phyloP scores from a whole-genome alignment of 1,140 invertebrate genomes.

The Scaptomyza montana region DNA sequence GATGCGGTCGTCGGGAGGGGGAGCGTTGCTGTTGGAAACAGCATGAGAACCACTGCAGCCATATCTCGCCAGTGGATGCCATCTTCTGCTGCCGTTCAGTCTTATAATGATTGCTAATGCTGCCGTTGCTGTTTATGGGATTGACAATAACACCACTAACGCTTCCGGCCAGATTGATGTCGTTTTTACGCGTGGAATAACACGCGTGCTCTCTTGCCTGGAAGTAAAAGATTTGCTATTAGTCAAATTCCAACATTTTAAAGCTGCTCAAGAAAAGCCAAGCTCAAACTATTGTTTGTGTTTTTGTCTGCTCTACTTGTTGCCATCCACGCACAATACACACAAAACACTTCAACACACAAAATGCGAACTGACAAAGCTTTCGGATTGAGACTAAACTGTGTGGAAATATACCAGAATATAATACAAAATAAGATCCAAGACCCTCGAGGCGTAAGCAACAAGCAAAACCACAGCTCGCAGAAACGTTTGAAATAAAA shows the following conservation, averaged over 20 bases:
- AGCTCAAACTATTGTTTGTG: neutral
- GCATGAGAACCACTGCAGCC: constrained; percentile 94
- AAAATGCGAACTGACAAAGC: constrained; percentile 19
- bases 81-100: constrained; percentile 84
- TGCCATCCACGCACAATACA: constrained; percentile 42
- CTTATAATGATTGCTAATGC: constrained; percentile 44
- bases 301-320: constrained; percentile 62
- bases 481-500: constrained; percentile 40
- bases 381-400: constrained; percentile 26
- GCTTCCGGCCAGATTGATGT: constrained; percentile 63
- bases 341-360: constrained; percentile 26
- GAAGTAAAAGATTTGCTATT: constrained; percentile 14
- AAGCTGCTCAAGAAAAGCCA: neutral
- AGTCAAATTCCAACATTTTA: neutral
- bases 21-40: constrained; percentile 90
- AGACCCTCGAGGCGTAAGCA: neutral
- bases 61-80: constrained; percentile 90
- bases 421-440: constrained; percentile 21
- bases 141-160: constrained; percentile 23
- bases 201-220: constrained; percentile 41
- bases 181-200: constrained; percentile 26
- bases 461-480: neutral
- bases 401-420: constrained; percentile 16
- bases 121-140: constrained; percentile 3
- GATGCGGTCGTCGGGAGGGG: constrained; percentile 87